Percentiles rank a stretch among this genome's conserved stretches.
Evolutionary conservation across 2,113 vertebrate species (phyloP).

Genomic region (Cochlearius cochlearius): DNA sequence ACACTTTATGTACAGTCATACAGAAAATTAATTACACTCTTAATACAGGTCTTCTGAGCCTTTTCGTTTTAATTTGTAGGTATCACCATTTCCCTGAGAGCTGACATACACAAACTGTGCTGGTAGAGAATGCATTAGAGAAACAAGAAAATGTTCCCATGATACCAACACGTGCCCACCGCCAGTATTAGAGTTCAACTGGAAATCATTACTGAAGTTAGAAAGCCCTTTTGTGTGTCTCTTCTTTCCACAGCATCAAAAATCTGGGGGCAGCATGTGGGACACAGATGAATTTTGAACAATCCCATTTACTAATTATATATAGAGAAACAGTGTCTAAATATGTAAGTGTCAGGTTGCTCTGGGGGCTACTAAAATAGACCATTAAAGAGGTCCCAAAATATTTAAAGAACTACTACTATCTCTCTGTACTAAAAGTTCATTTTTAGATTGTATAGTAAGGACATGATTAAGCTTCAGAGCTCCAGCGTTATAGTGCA

Average conservation of each 20-base stretch:
- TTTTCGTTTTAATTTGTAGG: neutral
- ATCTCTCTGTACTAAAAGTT: neutral
- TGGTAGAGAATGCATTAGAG: neutral
- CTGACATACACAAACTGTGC: neutral
- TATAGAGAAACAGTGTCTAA: neutral
- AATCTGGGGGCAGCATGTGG: neutral
- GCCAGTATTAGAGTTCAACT: neutral
- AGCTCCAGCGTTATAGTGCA: neutral
- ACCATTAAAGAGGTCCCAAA: conserved; percentile 3
- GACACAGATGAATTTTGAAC: neutral
- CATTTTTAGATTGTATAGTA: conserved; percentile 3
- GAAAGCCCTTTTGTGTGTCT: neutral
- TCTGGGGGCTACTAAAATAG: conserved; percentile 14
- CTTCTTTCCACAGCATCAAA: neutral
- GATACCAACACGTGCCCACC: neutral
- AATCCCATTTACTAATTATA: conserved; percentile 10
- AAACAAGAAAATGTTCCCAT: neutral
- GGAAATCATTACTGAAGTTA: neutral
- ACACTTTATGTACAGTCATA: neutral
- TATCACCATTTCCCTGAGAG: neutral
- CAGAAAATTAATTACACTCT: neutral
- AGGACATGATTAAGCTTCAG: neutral
- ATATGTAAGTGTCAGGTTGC: neutral
- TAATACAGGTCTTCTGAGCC: neutral
- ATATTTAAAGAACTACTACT: conserved; percentile 6